Evolutionary conservation across 2,888 invertebrate species (phyloP).

Genomic region (Pilophorus perplexus): DNA sequence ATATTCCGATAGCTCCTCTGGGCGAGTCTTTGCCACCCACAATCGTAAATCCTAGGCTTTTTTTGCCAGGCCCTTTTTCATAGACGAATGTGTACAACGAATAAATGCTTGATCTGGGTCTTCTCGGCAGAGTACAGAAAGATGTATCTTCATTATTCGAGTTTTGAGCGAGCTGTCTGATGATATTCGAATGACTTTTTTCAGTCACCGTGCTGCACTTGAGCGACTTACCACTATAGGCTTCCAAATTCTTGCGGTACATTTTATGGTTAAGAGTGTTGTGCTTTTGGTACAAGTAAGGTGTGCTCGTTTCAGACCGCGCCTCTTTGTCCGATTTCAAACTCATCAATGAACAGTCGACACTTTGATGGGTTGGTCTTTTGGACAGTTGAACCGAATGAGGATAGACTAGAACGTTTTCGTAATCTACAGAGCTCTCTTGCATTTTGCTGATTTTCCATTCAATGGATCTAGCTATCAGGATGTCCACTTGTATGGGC

Average conservation of each 20-base stretch:
- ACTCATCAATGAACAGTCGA: conserved; percentile 15
- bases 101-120: conserved; percentile 66
- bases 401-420: conserved; percentile 55
- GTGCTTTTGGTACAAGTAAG: conserved; percentile 36
- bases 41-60: conserved; percentile 84
- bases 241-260: conserved; percentile 43
- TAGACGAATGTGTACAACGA: conserved; percentile 71
- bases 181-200: conserved; percentile 42
- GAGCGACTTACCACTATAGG: conserved; percentile 38
- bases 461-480: conserved; percentile 57
- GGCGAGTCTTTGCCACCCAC: conserved; percentile 84
- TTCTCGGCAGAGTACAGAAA: conserved; percentile 70
- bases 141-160: conserved; percentile 35
- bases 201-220: conserved; percentile 44
- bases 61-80: conserved; percentile 78
- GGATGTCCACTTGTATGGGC: conserved; percentile 64
- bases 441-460: conserved; percentile 54
- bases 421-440: conserved; percentile 70
- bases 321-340: conserved; percentile 9
- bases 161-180: conserved; percentile 32
- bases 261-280: conserved; percentile 42
- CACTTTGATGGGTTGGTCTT: conserved; percentile 17
- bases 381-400: conserved; percentile 46
- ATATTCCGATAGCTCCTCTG: conserved; percentile 79
- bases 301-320: conserved; percentile 9